Percentiles rank a stretch among this genome's conserved stretches.
Conservation (phyloP, 2,888 invertebrate species). For the Drosophila suboccidentalis region DNA sequence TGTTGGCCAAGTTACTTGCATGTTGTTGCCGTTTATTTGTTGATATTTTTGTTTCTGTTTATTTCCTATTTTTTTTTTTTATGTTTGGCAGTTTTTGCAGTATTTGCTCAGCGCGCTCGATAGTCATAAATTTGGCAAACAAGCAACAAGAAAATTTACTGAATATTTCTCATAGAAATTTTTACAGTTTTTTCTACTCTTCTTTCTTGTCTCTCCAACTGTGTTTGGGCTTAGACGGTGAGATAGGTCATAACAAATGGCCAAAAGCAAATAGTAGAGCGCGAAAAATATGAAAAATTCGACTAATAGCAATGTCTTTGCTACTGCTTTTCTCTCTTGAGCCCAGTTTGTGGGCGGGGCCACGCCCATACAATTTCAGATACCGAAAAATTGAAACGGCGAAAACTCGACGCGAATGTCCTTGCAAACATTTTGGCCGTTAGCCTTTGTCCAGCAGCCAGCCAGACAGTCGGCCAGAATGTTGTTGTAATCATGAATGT, state of each 20-base stretch:
- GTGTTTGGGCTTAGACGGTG: slow-evolving; percentile 7
- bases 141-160: slow-evolving; percentile 47
- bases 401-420: slow-evolving; percentile 39
- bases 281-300: slow-evolving; percentile 61
- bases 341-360: slow-evolving; percentile 3
- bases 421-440: slow-evolving; percentile 31
- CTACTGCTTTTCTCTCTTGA: slow-evolving; percentile 13
- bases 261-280: slow-evolving; percentile 36
- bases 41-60: slow-evolving; percentile 10
- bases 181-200: slow-evolving; percentile 1
- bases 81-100: slow-evolving; percentile 27
- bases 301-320: slow-evolving; percentile 58
- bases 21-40: slow-evolving; percentile 18
- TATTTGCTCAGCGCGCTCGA: slow-evolving; percentile 63
- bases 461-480: slow-evolving; percentile 17
- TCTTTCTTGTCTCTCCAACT: not conserved
- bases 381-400: slow-evolving; percentile 34
- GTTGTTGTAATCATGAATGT: slow-evolving; percentile 59
- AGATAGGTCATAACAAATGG: slow-evolving; percentile 50
- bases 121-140: slow-evolving; percentile 61
- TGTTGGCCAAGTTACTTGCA: slow-evolving; percentile 30
- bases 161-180: slow-evolving; percentile 41
- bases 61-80: slow-evolving; percentile 9
- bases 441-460: slow-evolving; percentile 31
- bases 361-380: slow-evolving; percentile 65